These are phyloP conservation scores for Protomyctophum bolini DNA, from an alignment of 2,113 vertebrate species.

Conservation along the genomic window DNA sequence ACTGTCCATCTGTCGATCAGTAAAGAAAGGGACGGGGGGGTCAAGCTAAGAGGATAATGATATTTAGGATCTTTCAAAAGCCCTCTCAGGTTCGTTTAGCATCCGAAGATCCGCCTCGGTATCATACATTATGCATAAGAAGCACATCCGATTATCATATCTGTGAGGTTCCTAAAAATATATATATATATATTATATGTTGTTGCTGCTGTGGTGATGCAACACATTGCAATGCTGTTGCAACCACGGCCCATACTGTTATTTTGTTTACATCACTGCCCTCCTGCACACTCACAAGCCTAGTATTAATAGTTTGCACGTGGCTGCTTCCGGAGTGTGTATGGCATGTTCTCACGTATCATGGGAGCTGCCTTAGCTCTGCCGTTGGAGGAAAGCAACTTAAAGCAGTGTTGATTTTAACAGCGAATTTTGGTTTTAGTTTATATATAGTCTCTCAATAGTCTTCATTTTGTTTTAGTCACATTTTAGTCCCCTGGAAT, in stretches of 20 bases:
- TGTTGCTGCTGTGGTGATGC: no score
- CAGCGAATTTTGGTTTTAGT: no score
- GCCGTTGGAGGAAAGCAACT: not conserved
- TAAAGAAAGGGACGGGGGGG: constrained; percentile 34
- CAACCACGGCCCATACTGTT: constrained; percentile 2
- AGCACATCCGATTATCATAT: not conserved
- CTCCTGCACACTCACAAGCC: constrained; percentile 29
- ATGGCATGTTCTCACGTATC: constrained; percentile 43
- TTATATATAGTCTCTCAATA: no score
- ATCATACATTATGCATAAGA: not conserved
- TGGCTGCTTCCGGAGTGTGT: constrained; percentile 22
- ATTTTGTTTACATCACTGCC: constrained; percentile 36
- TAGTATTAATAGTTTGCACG: constrained; percentile 48
- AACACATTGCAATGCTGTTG: constrained; percentile 21
- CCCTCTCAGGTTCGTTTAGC: not conserved
- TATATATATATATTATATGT: not conserved
- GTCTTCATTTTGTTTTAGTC: no score
- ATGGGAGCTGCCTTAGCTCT: constrained; percentile 29
- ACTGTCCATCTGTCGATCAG: constrained; percentile 69
- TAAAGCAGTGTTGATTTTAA: no score
- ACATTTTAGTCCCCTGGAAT: no score
- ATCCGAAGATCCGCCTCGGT: not conserved
- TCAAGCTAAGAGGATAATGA: constrained; percentile 13
- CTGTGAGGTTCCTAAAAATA: not conserved
- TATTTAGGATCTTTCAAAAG: not conserved